Evolutionary conservation across 2,113 vertebrate genomes (phyloP).

Genomic region (Eubucco bourcierii): DNA sequence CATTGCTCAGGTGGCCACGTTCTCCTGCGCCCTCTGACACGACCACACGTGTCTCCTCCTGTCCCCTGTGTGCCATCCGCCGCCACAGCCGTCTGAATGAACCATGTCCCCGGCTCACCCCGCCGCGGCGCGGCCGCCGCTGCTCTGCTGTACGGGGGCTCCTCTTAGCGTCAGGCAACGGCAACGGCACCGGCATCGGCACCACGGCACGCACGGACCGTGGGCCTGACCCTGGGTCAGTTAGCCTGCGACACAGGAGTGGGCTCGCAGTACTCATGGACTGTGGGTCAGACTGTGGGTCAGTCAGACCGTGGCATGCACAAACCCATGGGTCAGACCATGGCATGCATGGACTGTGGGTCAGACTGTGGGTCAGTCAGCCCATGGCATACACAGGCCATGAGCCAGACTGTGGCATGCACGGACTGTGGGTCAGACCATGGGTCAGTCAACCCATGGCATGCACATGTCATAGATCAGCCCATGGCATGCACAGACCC

Average conservation of each 20-base stretch:
- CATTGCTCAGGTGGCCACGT: not conserved
- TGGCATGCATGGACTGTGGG: fast-evolving
- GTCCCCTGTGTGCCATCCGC: not conserved
- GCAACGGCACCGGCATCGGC: not conserved
- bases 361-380: not conserved
- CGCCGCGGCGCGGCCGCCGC: not conserved
- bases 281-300: not conserved
- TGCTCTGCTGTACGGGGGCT: not conserved
- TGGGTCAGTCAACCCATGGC: not conserved
- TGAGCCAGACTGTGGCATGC: not conserved
- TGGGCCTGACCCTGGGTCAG: not conserved
- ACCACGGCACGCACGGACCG: not conserved
- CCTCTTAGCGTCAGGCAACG: constrained; percentile 26
- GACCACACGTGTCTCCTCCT: not conserved
- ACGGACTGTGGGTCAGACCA: not conserved
- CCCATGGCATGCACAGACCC: no score
- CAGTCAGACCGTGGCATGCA: no score
- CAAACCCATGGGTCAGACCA: no score
- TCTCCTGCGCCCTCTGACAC: not conserved
- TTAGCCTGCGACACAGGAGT: no score
- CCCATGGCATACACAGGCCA: no score
- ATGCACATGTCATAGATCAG: not conserved
- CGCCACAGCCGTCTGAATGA: not conserved
- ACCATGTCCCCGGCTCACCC: constrained; percentile 41
- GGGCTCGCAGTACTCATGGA: fast-evolving